These are phyloP conservation scores for Benitochromis conjunctus DNA, from an alignment of 2,113 vertebrate genomes.

Conservation along the genomic window DNA sequence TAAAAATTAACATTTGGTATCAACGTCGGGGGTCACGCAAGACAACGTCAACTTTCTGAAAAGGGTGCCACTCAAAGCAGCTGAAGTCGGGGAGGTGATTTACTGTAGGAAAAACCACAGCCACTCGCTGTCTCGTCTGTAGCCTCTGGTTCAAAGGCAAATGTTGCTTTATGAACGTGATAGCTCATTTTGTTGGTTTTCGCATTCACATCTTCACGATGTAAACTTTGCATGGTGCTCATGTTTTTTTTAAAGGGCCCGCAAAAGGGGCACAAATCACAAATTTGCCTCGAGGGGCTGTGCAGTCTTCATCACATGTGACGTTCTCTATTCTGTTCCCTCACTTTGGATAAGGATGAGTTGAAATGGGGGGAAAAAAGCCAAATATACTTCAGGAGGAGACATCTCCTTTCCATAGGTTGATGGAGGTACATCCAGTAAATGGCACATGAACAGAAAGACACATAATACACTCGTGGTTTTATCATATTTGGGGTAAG, in stretches of 20 bases:
- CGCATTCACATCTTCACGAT: background rate
- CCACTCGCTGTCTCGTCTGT: background rate
- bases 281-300: background rate
- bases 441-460: background rate
- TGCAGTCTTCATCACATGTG: background rate
- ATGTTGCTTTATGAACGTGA: background rate
- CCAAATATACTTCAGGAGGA: background rate
- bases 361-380: background rate
- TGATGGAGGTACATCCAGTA: background rate
- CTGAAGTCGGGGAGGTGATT: constrained; percentile 4
- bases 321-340: background rate
- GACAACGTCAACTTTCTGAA: constrained; percentile 51
- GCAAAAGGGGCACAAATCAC: background rate
- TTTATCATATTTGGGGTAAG: background rate
- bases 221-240: background rate
- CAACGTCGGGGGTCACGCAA: constrained; percentile 45
- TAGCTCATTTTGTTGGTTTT: background rate
- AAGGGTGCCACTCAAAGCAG: constrained; percentile 47
- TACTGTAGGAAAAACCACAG: background rate
- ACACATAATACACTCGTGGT: background rate
- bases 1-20: constrained; percentile 62
- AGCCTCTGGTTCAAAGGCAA: background rate
- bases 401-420: background rate
- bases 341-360: background rate
- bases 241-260: background rate